These are phyloP conservation scores for Pachymerium ferrugineum DNA, from an alignment of 2,888 invertebrate genomes.

Conservation along the genomic window DNA sequence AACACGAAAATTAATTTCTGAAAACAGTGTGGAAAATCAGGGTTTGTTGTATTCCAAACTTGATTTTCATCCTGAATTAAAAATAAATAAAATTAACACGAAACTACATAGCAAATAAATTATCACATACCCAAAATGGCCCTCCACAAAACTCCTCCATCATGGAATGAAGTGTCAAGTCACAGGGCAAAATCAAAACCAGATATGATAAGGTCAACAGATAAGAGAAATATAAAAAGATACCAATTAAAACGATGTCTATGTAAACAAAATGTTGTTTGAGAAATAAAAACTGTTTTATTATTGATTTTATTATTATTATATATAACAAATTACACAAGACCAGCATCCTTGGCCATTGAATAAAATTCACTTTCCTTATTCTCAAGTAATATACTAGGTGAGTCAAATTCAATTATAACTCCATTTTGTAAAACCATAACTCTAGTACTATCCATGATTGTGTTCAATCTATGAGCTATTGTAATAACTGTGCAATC, in stretches of 20 bases:
- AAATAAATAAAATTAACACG: background rate
- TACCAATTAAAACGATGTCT: background rate
- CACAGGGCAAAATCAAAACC: background rate
- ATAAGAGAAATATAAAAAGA: background rate
- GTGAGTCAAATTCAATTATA: constrained; percentile 49
- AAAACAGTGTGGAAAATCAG: constrained; percentile 68
- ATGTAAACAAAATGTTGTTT: background rate
- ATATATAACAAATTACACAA: constrained; percentile 11
- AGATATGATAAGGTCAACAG: background rate
- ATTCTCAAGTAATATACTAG: constrained; percentile 44
- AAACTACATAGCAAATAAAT: background rate
- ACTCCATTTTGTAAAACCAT: constrained; percentile 49
- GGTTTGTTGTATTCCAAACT: constrained; percentile 75
- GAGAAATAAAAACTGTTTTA: background rate
- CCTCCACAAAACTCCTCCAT: constrained; percentile 28
- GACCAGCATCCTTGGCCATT: constrained; percentile 53
- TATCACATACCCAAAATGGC: constrained; percentile 45
- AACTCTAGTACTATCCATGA: constrained; percentile 42
- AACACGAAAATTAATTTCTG: constrained; percentile 50
- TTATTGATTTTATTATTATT: too few relatives aligned
- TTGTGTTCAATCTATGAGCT: constrained; percentile 32
- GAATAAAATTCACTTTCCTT: constrained; percentile 49
- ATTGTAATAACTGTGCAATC: constrained; percentile 40
- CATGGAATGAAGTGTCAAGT: background rate
- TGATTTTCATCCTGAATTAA: constrained; percentile 55